Base-by-base conservation (phyloP, 2,888 invertebrate genomes). In the Doris montereyensis region DNA sequence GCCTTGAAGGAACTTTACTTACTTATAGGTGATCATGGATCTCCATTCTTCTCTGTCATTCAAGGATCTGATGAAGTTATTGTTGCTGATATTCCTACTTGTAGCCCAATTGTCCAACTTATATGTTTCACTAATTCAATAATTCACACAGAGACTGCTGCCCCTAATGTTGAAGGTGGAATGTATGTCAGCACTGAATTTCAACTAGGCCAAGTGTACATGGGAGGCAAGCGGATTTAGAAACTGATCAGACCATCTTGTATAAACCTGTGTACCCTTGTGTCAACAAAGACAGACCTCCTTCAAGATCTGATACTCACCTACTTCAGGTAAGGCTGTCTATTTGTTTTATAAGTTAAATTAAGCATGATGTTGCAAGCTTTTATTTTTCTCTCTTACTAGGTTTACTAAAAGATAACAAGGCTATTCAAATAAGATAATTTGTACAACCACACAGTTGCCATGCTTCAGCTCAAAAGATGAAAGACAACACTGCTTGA, bases 121-220 rank as follows among this genome's bases (percentile, higher is more conserved):
- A n/a, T n/a, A n/a, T n/a, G n/a, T n/a, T n/a, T n/a, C n/a, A n/a
- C n/a, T n/a, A n/a, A n/a, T n/a, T n/a, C n/a, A n/a, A 10, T 67
- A 28, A n/a, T n/a, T 41, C 5, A 41, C 52, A 5, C 90, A 95
- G 95, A 95, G 88, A 94, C 94, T 80, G 94, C 95, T 32, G 94
- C 93, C 79, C 94, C 94, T 70, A 94, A 94, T 85, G 95, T 95
- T 0, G 95, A 95, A 90, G 95, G 95, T 13, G 95, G 95, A 0
- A 93, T 94, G 91, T 95, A 95, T 92, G 94, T 95, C 70, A 95
- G 95, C 26, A 95, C 95, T 0, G 95, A 95, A 91, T 95, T 95
- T 89, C 94, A 95, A 76, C 91, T 95, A 73, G 95, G 95, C 1
- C 95, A 95, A 91, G 95, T 95, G 2, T 95, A 95, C 89, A 95